Conservation (phyloP, 2,888 invertebrate genomes). For the Gasteruption jaculator region DNA sequence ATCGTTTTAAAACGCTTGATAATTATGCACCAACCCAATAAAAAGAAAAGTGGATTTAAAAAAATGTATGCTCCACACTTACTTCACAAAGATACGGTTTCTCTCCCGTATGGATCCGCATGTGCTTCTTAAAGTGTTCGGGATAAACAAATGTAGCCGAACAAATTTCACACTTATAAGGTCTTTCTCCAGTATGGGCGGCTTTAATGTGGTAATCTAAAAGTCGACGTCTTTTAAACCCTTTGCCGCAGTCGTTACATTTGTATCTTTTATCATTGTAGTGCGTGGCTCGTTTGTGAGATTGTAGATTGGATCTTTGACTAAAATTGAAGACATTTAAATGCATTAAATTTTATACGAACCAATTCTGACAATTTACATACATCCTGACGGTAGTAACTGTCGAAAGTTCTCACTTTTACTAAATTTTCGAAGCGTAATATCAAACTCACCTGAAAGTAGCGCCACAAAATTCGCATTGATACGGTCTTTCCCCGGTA, state of each 20-base stretch:
- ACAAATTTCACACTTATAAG: slow-evolving; percentile 69
- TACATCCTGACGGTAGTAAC: not conserved
- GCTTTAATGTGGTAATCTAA: slow-evolving; percentile 80
- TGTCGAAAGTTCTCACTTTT: no score
- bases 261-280: slow-evolving; percentile 70
- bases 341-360: not conserved
- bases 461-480: slow-evolving; percentile 74
- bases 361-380: not conserved
- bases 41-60: no score
- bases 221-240: slow-evolving; percentile 64
- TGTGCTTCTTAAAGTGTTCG: slow-evolving; percentile 77
- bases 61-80: no score
- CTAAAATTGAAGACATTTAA: slow-evolving; percentile 44
- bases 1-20: no score
- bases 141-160: slow-evolving; percentile 78
- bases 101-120: slow-evolving; percentile 72
- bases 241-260: slow-evolving; percentile 68
- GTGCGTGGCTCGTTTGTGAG: slow-evolving; percentile 76
- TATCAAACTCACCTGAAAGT: slow-evolving; percentile 56
- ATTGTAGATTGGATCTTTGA: slow-evolving; percentile 77
- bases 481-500: slow-evolving; percentile 76
- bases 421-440: not conserved
- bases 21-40: no score
- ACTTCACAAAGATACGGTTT: slow-evolving; percentile 73
- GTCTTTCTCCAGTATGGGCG: slow-evolving; percentile 75